Evolutionary conservation across 2,797 vertebrate genomes (phyloP), one percentile per base, ranked within the genome.

Genomic region (Cirrhinus molitorella): DNA sequence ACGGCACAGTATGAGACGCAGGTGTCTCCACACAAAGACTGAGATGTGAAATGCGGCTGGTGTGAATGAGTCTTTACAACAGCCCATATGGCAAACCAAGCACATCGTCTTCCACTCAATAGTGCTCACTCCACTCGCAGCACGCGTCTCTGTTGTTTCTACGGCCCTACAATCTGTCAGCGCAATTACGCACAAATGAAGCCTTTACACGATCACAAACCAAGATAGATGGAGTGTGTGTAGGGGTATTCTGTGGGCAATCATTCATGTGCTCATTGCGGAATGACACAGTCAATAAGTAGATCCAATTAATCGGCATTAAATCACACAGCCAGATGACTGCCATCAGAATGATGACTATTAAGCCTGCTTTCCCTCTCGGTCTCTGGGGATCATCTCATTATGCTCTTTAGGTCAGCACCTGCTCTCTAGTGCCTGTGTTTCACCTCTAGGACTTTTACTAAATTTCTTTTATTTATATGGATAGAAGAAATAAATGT

Each of bases 311-410:
- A 70, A 85, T 83, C 61, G 45, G 79, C 49, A 61, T 74, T 80
- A 86, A 86, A 85, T 80, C 76, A 23, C 68, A 66, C 31, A 66
- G 43, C 63, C 85, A 72, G 76, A 83, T 78, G 77, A 88, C 45
- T 74, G 65, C 31, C 9, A 51, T 73, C 57, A 79, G n/a, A 70
- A 43, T 16, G 59, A 37, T 49, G 37, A 37, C 19, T 73, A 72
- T 66, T 65, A 81, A 57, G 19, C 55, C 25, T 28, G n/a, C 16
- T 63, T 63, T 40, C n/a, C 51, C 45, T 67, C 28, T 19, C 47
- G 5, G 0, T 80, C 65, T 55, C 31, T 40, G 19, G 19, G 40
- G 23, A 72, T 61, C 67, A 61, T 81, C 68, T 51, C 12, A 73
- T 73, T 63, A 65, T 1, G 25, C 10, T 23, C 43, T 73, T 73